Base-by-base conservation (phyloP, 2,888 invertebrate species). In the Tetheella fluctuosa region DNA sequence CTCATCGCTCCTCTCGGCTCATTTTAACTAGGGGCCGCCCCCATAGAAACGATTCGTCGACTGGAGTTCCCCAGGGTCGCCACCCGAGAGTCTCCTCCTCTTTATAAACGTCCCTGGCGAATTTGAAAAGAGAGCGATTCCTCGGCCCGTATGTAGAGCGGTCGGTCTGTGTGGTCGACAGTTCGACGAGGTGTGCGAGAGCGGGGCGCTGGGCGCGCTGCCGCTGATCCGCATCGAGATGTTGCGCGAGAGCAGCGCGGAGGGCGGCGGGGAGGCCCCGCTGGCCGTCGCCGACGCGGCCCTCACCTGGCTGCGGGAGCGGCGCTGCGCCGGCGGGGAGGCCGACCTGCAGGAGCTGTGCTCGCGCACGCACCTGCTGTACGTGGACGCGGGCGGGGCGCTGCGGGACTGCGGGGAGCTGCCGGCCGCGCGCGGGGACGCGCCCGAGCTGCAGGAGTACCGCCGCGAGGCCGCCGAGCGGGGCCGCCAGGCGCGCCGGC, bases 381-480 rank as follows among this genome's bases (percentile, higher is more conserved):
- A 96, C 87, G 94, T 97, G 77, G 96, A 96, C 70, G 91, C 94
- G 64, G 95, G 95, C 82, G 97, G 97, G 81, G 95, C 95, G 42
- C 93, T 97, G 70, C 96, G 96, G 74, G 97, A 97, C 91, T 97
- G 97, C 89, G 94, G 95, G 64, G 96, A 96, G 79, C 92, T 97
- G 77, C 96, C 96, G 8, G 88, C 91, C 23, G 91, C 93, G 23
- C 76, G 82, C 62, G 95, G 95, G 64, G 96, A 97, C 84, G 96
- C 96, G 28, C 96, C 96, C 78, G 94, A 96, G 67, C 95, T 97
- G 42, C 95, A 95, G 81, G 96, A 96, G 87, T 97, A 97, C 89
- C 96, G 96, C 78, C 93, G 94, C 70, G 84, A 93, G 77, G 90
- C 91, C 53, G 74, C 74, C 65, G 79, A 73, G 75, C 76, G 79